Evolutionary conservation across 2,113 vertebrate species (phyloP).

Genomic region (Phaethon lepturus): DNA sequence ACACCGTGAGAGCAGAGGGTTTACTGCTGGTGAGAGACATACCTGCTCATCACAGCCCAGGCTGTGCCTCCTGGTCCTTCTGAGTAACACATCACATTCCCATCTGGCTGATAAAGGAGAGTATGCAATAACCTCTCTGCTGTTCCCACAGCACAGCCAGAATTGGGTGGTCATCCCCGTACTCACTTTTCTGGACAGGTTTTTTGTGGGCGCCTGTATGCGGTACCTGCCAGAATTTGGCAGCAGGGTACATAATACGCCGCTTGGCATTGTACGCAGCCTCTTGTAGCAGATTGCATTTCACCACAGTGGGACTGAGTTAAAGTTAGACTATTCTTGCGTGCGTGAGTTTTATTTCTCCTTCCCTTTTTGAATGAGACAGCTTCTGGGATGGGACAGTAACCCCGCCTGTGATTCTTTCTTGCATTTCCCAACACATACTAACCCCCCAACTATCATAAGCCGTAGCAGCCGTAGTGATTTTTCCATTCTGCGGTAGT

Average conservation of each 20-base stretch:
- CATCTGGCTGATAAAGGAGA: neutral
- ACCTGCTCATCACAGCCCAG: neutral
- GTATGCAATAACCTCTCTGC: neutral
- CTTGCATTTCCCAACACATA: neutral
- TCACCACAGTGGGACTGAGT: neutral
- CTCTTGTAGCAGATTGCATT: constrained; percentile 43
- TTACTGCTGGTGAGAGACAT: neutral
- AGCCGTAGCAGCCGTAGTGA: constrained; percentile 30
- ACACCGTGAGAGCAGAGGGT: neutral
- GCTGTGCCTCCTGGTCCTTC: neutral
- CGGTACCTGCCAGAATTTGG: constrained; percentile 44
- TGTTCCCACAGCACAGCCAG: neutral
- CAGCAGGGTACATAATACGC: neutral
- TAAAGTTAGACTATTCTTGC: neutral
- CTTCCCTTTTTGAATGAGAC: neutral
- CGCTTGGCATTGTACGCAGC: neutral
- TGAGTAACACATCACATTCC: neutral
- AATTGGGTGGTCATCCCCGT: neutral
- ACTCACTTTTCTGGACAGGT: constrained; percentile 23
- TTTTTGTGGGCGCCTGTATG: constrained; percentile 34
- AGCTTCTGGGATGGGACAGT: neutral
- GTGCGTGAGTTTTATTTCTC: neutral
- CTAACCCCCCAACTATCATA: neutral
- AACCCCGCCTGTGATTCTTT: neutral
- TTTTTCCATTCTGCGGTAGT: constrained; percentile 53